Evolutionary conservation across 2,888 invertebrate species (phyloP).

Genomic region (Lampropteryx suffumata): DNA sequence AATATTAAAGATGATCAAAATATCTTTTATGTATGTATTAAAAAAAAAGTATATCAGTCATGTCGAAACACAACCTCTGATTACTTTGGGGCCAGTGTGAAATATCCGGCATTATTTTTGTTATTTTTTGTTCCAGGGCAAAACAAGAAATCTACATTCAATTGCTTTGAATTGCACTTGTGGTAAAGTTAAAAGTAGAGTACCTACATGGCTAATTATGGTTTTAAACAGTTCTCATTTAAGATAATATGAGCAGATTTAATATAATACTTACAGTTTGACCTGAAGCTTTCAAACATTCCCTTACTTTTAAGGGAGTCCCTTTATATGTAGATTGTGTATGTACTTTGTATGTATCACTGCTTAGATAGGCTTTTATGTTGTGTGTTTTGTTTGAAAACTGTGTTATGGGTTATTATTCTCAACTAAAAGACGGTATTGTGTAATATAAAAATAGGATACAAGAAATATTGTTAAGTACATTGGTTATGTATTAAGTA

Average conservation of each 20-base stretch:
- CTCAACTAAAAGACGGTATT: constrained; percentile 11
- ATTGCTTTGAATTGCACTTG: not conserved
- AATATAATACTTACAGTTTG: too few species aligned
- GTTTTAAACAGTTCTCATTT: too few species aligned
- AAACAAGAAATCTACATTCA: constrained; percentile 3
- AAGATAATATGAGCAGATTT: too few species aligned
- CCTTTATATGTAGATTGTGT: not conserved
- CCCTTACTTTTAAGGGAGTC: constrained; percentile 16
- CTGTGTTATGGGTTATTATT: constrained; percentile 4
- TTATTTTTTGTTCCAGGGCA: constrained; percentile 15
- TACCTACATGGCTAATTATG: too few species aligned
- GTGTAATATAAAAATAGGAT: constrained; percentile 12
- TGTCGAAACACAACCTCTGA: too few species aligned
- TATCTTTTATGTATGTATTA: too few species aligned
- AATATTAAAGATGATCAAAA: too few species aligned
- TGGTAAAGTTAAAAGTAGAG: not conserved
- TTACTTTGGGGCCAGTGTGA: not conserved
- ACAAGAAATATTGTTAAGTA: constrained; percentile 8
- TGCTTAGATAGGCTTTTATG: not conserved
- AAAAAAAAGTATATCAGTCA: too few species aligned
- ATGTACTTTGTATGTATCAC: not conserved
- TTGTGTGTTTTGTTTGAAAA: constrained; percentile 6
- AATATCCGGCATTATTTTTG: too few species aligned
- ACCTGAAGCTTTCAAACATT: constrained; percentile 13
- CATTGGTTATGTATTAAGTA: constrained; percentile 15